Base-by-base conservation (phyloP, 2,113 vertebrate species). In the Semicossyphus pulcher region DNA sequence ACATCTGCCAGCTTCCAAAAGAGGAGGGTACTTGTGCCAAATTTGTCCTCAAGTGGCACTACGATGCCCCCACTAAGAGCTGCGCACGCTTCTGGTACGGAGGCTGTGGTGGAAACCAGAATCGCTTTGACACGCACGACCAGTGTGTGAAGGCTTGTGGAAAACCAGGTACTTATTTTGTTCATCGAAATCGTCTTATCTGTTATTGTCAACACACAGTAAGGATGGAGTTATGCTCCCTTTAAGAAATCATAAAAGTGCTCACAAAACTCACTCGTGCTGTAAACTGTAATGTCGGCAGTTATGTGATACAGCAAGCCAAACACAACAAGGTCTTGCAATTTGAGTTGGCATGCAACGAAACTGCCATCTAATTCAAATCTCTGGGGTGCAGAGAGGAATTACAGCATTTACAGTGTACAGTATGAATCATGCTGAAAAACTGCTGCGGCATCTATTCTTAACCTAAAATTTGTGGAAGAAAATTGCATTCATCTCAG, bases 21-120 rank as follows among this genome's bases (percentile, higher is more conserved):
- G 95, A 97, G 0, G 90, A 91, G 26, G 98, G 98, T 0, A 83
- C 95, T 1, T 99, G 98, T 85, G 90, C 92, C 28, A 83, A 92
- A 0, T 99, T 95, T 45, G 76, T 89, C 18, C 89, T 99, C 2
- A 96, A 95, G 47, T 99, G 98, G 98, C 85, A 95, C 92, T 96
- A 92, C 0, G 95, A 99, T 16, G 6, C 77, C 0, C 0, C 84
- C 5, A 95, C 88, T 44, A 92, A 91, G 72, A 94, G 89, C 78
- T 99, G 98, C 0, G 89, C 90, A 0, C 92, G 97, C 14, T 99
- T 99, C 94, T 99, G 98, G 98, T 97, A 97, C 0, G 95, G 98
- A 3, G 95, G 96, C 75, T 99, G 97, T 0, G 94, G 93, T 0
- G 97, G 97, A 28, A 99, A 99, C 1, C 91, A 93, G 66, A 99